Evolutionary conservation across 2,888 invertebrate species (phyloP).

Genomic region (Eupithecia subfuscata): DNA sequence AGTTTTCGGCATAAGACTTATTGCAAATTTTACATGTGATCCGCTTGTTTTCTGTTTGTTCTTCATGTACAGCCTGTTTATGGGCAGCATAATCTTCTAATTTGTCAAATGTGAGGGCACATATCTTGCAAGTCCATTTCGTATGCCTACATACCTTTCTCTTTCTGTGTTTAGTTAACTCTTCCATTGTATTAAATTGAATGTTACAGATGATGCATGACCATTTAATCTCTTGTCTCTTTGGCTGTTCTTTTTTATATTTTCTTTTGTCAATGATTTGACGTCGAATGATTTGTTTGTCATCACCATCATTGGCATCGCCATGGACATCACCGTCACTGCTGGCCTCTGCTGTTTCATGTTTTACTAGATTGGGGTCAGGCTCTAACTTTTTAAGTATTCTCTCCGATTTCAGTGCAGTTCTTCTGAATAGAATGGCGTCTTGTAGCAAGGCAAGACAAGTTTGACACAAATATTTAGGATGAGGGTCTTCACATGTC

Average conservation of each 20-base stretch:
- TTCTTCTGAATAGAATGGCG: conserved; percentile 71
- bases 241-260: conserved; percentile 17
- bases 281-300: background rate
- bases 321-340: conserved; percentile 38
- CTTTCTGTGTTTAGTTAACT: conserved; percentile 5
- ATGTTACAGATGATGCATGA: conserved; percentile 5
- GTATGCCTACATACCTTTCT: background rate
- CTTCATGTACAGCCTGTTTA: conserved; percentile 65
- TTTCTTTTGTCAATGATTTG: background rate
- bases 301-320: conserved; percentile 5
- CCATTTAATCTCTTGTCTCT: background rate
- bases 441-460: conserved; percentile 66
- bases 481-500: conserved; percentile 59
- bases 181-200: background rate
- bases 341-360: conserved; percentile 26
- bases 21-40: conserved; percentile 67
- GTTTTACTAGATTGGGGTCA: conserved; percentile 35
- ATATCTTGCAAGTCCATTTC: conserved; percentile 54
- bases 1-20: conserved; percentile 62
- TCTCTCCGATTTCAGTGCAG: conserved; percentile 66
- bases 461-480: conserved; percentile 67
- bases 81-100: conserved; percentile 66
- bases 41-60: conserved; percentile 52
- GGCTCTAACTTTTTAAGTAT: conserved; percentile 49
- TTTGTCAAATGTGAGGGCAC: conserved; percentile 62